Conservation (phyloP, 2,113 vertebrate species). For the Erythrolamprus reginae region DNA sequence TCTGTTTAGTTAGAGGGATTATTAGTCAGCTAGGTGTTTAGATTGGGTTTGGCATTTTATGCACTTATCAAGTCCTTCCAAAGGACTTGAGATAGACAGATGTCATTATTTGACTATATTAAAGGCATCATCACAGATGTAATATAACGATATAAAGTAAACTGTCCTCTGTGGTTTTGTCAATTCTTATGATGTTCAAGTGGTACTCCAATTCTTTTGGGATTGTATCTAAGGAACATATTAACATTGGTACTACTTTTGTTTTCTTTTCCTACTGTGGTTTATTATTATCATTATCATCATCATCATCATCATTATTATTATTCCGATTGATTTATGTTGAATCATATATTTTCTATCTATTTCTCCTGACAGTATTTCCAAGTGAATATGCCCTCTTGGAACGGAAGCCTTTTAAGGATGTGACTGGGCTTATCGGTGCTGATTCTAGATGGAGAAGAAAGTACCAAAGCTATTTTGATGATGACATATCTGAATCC, state of each 20-base stretch:
- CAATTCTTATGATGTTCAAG: not conserved
- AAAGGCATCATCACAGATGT: not conserved
- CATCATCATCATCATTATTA: not conserved
- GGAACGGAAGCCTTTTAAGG: not conserved
- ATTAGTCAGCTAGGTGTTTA: not conserved
- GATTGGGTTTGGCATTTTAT: too few species aligned
- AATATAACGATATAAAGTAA: not conserved
- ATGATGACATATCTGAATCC: not conserved
- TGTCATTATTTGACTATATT: not conserved
- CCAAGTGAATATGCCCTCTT: not conserved
- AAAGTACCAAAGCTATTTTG: not conserved
- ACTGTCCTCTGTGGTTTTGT: not conserved
- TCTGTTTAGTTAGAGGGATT: not conserved
- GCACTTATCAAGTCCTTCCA: too few species aligned
- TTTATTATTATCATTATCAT: too few species aligned
- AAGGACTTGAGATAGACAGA: not conserved
- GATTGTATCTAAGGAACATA: not conserved
- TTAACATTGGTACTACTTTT: not conserved
- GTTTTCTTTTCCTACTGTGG: not conserved
- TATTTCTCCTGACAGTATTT: not conserved
- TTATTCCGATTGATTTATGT: not conserved
- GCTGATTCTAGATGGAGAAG: conserved; percentile 1
- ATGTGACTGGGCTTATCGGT: not conserved
- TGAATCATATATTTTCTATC: not conserved
- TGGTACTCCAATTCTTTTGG: not conserved